Conservation (phyloP, 2,888 invertebrate genomes). For the Catocala nupta region DNA sequence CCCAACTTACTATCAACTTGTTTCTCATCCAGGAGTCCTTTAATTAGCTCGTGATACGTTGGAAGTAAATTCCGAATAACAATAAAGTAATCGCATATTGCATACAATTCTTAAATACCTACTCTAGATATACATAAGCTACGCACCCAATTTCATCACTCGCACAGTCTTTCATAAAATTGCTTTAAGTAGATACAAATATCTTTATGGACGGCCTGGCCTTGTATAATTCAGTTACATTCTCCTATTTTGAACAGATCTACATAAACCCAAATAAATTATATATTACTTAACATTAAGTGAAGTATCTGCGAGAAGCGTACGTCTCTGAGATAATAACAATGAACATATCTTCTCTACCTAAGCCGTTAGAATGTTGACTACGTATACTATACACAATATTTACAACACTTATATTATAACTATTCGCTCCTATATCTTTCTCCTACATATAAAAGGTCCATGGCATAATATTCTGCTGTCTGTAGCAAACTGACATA, state of each 20-base stretch:
- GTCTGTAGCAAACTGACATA: neutral
- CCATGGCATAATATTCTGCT: slow-evolving; percentile 11
- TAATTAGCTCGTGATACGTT: neutral
- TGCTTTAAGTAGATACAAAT: slow-evolving; percentile 66
- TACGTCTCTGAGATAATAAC: slow-evolving; percentile 48
- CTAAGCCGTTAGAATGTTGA: slow-evolving; percentile 39
- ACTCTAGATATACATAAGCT: slow-evolving; percentile 33
- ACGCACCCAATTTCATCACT: slow-evolving; percentile 59
- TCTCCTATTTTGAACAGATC: slow-evolving; percentile 64
- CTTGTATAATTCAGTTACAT: slow-evolving; percentile 58
- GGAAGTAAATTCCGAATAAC: slow-evolving; percentile 33
- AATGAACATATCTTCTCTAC: slow-evolving; percentile 55
- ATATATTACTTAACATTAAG: slow-evolving; percentile 41
- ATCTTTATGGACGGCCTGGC: slow-evolving; percentile 82
- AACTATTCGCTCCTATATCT: neutral
- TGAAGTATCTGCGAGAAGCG: slow-evolving; percentile 37
- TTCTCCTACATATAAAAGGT: slow-evolving; percentile 2
- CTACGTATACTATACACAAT: slow-evolving; percentile 54
- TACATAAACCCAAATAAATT: slow-evolving; percentile 52
- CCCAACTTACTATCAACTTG: neutral
- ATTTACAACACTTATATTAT: slow-evolving; percentile 56
- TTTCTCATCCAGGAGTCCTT: too few relatives aligned
- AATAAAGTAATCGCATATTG: slow-evolving; percentile 27
- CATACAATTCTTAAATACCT: slow-evolving; percentile 38
- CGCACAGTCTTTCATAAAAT: slow-evolving; percentile 78